Base-by-base conservation (phyloP, 2,797 vertebrate genomes). In the Artibeus jamaicensis region DNA sequence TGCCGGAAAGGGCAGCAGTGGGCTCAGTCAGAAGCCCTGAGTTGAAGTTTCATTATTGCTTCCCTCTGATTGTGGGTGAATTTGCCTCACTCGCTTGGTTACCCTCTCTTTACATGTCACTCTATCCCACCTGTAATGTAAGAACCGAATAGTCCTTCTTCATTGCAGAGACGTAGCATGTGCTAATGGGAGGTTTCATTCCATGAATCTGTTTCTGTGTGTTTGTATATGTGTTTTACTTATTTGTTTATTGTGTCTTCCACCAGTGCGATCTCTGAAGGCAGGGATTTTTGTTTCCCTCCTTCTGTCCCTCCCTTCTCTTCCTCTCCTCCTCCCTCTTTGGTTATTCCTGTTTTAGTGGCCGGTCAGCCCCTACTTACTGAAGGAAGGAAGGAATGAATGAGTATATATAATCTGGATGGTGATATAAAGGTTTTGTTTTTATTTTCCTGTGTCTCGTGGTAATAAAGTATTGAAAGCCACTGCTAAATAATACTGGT, bases 381-480 rank as follows among this genome's bases (percentile, higher is more conserved):
- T 85, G 93, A 97, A 82, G 44, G 73, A 81, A 50, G 48, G 50
- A 53, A 53, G 34, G 42, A 92, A 48, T 68, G 42, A 92, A 48
- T 68, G 70, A 71, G 50, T 26, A 46, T 34, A 37, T 39, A 34
- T 39, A 65, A 86, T 73, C 74, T 92, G 46, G 48, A 29, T 85
- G 62, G 34, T 68, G 62, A 55, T 68, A 15, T 65, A 76, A 92
- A 81, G 32, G 24, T 2, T 29, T 84, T 37, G 24, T 2, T 29
- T 84, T 37, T 68, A 4, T 53, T 55, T 11, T 48, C 53, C 50
- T 32, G 19, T 96, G 59, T 91, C 57, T 93, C 67, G 89, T 34
- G 39, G 42, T 68, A 81, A 83, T 86, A 71, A 91, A 48, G 57
- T 34, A 86, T 87, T 94, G 82, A 97, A 95, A 96, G 82, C 62